A percentile compares a stretch with the other conserved stretches of the same genome.
phyloP scores from a whole-genome alignment of 2,113 vertebrate genomes.

The Nibea coibor region DNA sequence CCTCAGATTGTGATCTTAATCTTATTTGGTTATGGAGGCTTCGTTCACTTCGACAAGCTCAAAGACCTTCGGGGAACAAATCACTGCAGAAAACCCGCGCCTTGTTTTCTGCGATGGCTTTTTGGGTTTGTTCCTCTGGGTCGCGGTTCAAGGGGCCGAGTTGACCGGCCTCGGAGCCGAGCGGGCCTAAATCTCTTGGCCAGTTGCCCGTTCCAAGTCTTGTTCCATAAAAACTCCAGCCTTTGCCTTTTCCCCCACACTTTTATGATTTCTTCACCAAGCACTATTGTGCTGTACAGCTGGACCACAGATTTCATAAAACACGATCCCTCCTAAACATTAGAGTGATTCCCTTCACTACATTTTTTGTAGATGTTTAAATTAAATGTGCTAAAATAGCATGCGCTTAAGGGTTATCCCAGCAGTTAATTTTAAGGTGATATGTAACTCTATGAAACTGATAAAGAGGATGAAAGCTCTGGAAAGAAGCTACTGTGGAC shows the following conservation, averaged over 20 bases:
- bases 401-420: background rate
- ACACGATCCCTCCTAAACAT: background rate
- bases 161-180: constrained; percentile 5
- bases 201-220: background rate
- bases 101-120: constrained; percentile 3
- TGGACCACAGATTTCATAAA: background rate
- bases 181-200: constrained; percentile 41
- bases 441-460: no score
- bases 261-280: background rate
- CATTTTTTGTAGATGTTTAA: background rate
- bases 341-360: background rate
- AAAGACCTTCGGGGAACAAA: constrained; percentile 49
- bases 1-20: constrained; percentile 77
- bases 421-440: background rate
- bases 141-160: constrained; percentile 49
- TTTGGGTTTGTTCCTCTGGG: constrained; percentile 25
- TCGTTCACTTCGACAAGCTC: constrained; percentile 50
- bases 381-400: background rate
- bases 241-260: background rate
- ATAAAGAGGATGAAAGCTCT: no score
- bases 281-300: background rate
- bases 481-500: background rate
- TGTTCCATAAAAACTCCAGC: constrained; percentile 3
- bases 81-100: background rate
- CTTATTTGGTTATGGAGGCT: constrained; percentile 76